Evolutionary conservation across 2,888 invertebrate genomes (phyloP).

Genomic region (Microctonus brassicae): DNA sequence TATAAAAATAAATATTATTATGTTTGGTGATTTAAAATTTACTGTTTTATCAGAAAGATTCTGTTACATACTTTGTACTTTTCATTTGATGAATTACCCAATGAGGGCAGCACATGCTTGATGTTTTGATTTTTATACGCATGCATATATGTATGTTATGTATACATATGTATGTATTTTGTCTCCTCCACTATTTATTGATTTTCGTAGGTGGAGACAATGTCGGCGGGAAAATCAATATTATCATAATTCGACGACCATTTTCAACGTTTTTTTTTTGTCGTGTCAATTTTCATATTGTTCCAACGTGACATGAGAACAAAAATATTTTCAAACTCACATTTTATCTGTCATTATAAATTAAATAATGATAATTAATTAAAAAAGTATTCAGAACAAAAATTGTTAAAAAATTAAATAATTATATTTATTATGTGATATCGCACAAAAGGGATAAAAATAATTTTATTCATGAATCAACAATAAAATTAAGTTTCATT

Average conservation of each 20-base stretch:
- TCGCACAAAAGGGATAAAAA: no score
- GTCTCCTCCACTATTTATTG: slow-evolving; percentile 52
- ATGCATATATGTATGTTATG: not conserved
- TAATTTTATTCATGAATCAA: no score
- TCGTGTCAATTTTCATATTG: not conserved
- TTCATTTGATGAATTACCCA: not conserved
- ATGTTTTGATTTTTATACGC: not conserved
- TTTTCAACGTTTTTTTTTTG: slow-evolving; percentile 41
- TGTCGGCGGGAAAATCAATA: slow-evolving; percentile 67
- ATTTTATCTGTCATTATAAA: not conserved
- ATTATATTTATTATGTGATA: no score
- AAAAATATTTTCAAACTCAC: slow-evolving; percentile 23
- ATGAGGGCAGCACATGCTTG: slow-evolving; percentile 55
- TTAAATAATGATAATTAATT: no score
- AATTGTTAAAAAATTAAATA: no score
- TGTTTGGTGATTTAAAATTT: not conserved
- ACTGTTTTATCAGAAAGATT: not conserved
- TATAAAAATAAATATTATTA: not conserved
- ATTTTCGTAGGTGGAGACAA: slow-evolving; percentile 66
- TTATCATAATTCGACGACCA: slow-evolving; percentile 48
- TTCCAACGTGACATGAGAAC: slow-evolving; percentile 20
- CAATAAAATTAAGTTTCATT: no score
- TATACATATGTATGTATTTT: not conserved
- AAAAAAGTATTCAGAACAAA: no score
- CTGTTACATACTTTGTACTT: no score